Conservation (phyloP, 2,113 vertebrate genomes). For the Anguilla japonica region DNA sequence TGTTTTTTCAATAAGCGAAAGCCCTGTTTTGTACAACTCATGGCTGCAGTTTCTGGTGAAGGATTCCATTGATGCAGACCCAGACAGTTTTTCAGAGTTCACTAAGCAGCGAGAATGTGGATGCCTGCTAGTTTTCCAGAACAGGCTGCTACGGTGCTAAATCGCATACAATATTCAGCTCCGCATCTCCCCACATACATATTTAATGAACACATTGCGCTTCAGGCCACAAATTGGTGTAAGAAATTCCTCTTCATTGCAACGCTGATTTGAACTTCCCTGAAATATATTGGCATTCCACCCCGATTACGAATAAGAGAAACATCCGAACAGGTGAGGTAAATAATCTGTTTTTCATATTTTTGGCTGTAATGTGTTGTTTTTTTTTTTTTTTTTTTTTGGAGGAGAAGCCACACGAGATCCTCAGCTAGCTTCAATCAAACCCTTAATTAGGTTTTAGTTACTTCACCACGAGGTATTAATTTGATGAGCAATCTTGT, state of each 20-base stretch:
- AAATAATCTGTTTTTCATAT: background rate
- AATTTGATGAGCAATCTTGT: background rate
- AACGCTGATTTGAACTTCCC: background rate
- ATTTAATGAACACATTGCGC: background rate
- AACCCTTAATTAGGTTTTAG: background rate
- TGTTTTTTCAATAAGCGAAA: background rate
- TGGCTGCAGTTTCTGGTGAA: background rate
- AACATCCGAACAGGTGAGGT: background rate
- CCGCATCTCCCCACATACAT: background rate
- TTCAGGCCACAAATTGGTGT: background rate
- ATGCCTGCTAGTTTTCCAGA: background rate
- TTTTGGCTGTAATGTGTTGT: background rate
- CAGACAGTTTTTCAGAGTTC: background rate
- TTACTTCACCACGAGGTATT: background rate
- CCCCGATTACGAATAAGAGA: background rate
- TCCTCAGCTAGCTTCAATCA: background rate
- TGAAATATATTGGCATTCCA: background rate
- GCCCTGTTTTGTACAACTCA: too few species aligned
- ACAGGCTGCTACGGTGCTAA: background rate
- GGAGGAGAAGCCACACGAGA: background rate
- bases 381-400: background rate
- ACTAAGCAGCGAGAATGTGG: background rate
- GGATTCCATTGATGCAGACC: background rate
- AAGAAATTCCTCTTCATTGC: background rate
- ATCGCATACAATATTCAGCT: background rate